A percentile compares a stretch with the other conserved stretches of the same genome.
Evolutionary conservation across 2,888 invertebrate genomes (phyloP).

Genomic region (Sclerodermus sp.): DNA sequence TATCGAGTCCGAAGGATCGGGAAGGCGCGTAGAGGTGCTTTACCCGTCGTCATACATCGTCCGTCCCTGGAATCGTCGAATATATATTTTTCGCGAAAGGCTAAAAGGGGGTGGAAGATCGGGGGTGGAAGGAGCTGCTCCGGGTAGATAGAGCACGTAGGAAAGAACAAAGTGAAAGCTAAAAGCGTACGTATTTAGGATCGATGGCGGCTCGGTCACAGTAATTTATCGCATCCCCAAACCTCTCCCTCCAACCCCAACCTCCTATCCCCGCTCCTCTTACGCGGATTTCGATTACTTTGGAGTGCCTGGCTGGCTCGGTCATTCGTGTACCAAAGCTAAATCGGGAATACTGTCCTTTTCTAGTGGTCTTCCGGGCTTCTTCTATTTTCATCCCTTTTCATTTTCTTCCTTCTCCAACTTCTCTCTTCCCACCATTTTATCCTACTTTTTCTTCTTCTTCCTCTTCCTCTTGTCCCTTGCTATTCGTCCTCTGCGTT

Average conservation of each 20-base stretch:
- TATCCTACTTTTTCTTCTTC: slow-evolving; percentile 1
- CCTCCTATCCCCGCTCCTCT: slow-evolving; percentile 7
- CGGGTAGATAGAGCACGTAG: slow-evolving; percentile 15
- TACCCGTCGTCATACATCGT: slow-evolving; percentile 29
- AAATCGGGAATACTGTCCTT: slow-evolving; percentile 30
- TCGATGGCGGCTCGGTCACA: slow-evolving; percentile 31
- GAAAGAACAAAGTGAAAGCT: slow-evolving; percentile 28
- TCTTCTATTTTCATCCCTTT: background rate
- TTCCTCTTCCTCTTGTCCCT: background rate
- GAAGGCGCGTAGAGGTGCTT: slow-evolving; percentile 24
- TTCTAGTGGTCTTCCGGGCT: slow-evolving; percentile 4
- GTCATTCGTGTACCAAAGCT: slow-evolving; percentile 33
- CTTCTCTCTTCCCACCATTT: background rate
- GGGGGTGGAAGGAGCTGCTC: slow-evolving; percentile 10
- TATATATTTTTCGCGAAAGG: slow-evolving; percentile 19
- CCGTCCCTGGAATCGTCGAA: slow-evolving; percentile 20
- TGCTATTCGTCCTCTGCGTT: background rate
- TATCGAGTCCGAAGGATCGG: slow-evolving; percentile 29
- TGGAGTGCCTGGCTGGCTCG: slow-evolving; percentile 30
- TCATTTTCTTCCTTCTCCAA: background rate
- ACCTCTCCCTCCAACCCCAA: slow-evolving; percentile 3
- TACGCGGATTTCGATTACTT: slow-evolving; percentile 45
- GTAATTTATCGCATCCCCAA: slow-evolving; percentile 41
- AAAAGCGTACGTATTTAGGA: slow-evolving; percentile 38
- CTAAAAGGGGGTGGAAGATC: background rate